Base-by-base conservation (phyloP, 2,797 vertebrate genomes). In the Lagorchestes hirsutus region DNA sequence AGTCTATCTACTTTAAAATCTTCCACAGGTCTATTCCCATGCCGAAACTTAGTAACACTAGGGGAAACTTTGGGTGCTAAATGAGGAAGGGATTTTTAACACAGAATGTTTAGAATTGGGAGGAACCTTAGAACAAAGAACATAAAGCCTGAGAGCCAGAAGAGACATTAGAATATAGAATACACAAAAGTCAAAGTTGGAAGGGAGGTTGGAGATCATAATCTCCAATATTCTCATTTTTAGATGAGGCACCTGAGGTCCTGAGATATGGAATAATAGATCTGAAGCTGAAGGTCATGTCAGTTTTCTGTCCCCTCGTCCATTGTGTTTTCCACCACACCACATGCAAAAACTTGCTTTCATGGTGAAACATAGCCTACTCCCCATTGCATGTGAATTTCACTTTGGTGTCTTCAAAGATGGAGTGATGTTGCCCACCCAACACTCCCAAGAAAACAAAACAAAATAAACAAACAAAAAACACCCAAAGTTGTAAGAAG, bases 371-470 rank as follows among this genome's bases (percentile, higher is more conserved):
- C 22, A 46, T 12, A 87, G 9, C 0, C 40, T 9, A 34, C n/a
- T 40, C n/a, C 16, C 18, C 11, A 50, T 27, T 46, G 74, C 40
- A 10, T 46, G 22, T 50, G 74, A 27, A 50, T 87, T 87, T 46
- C 74, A 46, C 5, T 50, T 46, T 27, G 22, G 46, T 50, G 74
- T 87, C 74, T 87, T 87, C 31, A 46, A 46, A 87, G 24, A 27
- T 46, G 40, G 18, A 46, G 3, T 82, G 1, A 24, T 3, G 2
- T 74, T 22, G 14, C 16, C 18, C 18, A 74, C 67, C 40, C 40
- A 87, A 87, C 46, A 13, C 93, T 96, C 8, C 1, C 28, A 96
- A 92, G 29, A 34, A 34, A 97, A 97, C 22, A 82, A 11, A 46
- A 82, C 5, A 82, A 74, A 62, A 40, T 1, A 82, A 87, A 91